A percentile compares a stretch with the other conserved stretches of the same genome.
phyloP scores from a whole-genome alignment of 2,113 vertebrate genomes.

The Archocentrus centrarchus region DNA sequence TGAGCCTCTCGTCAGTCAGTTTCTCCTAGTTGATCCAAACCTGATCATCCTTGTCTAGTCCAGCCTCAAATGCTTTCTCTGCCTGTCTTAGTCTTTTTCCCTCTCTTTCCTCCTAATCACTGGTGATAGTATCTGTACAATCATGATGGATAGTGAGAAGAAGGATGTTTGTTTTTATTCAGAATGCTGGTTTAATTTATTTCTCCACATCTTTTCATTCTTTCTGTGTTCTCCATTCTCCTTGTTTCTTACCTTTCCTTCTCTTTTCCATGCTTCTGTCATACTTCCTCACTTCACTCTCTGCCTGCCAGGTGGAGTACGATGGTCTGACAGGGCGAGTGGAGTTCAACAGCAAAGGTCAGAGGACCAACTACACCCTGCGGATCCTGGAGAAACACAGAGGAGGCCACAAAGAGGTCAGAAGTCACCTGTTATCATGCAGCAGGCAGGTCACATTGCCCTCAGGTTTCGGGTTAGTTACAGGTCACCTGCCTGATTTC shows the following conservation, averaged over 20 bases:
- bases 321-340: slow-evolving; percentile 91
- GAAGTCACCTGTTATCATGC: slow-evolving; percentile 56
- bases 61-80: slow-evolving; percentile 32
- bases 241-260: slow-evolving; percentile 1
- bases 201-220: slow-evolving; percentile 3
- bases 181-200: slow-evolving; percentile 13
- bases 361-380: slow-evolving; percentile 94
- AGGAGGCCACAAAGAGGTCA: slow-evolving; percentile 90
- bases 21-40: slow-evolving; percentile 56
- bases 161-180: slow-evolving; percentile 21
- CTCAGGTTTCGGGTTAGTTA: slow-evolving; percentile 37
- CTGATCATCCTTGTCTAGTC: slow-evolving; percentile 47
- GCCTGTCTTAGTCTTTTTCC: slow-evolving; percentile 24
- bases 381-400: slow-evolving; percentile 90
- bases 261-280: slow-evolving; percentile 10
- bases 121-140: slow-evolving; percentile 25
- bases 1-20: slow-evolving; percentile 49
- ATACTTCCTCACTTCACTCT: slow-evolving; percentile 9
- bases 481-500: slow-evolving; percentile 52
- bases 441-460: slow-evolving; percentile 41
- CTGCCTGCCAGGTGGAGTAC: slow-evolving; percentile 88
- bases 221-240: slow-evolving; percentile 2
- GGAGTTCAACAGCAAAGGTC: slow-evolving; percentile 97
- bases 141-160: slow-evolving; percentile 8
- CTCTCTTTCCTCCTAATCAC: slow-evolving; percentile 23